These are phyloP conservation scores for Micromussa lordhowensis DNA, from an alignment of 92 coral and sea anemone genomes.

Conservation along the genomic window DNA sequence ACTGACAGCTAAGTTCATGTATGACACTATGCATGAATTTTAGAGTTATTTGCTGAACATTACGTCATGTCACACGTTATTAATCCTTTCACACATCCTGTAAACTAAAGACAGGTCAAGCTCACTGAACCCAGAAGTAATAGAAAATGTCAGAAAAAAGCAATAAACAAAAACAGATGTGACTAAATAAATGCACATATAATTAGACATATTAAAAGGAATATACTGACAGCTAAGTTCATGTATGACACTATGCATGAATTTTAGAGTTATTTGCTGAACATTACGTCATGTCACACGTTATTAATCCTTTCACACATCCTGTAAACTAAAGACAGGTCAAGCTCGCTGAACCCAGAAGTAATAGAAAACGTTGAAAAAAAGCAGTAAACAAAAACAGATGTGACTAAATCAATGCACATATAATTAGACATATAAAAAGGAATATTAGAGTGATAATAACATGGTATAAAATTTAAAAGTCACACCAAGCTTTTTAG, in stretches of 20 bases:
- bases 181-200: too few species aligned
- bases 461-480: neutral
- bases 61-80: neutral
- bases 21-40: neutral
- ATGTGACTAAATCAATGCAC: too few species aligned
- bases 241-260: neutral
- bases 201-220: neutral
- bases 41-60: neutral
- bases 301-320: too few species aligned
- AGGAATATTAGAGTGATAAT: neutral
- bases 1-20: neutral
- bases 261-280: neutral
- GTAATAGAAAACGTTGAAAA: neutral
- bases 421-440: neutral
- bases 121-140: neutral
- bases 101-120: neutral
- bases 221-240: neutral
- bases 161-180: neutral
- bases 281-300: neutral
- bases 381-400: neutral
- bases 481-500: neutral
- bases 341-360: neutral
- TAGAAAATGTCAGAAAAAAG: neutral
- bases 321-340: neutral
- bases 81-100: neutral